Conservation (phyloP, 1,140 invertebrate species). For the Seison nebaliae region DNA sequence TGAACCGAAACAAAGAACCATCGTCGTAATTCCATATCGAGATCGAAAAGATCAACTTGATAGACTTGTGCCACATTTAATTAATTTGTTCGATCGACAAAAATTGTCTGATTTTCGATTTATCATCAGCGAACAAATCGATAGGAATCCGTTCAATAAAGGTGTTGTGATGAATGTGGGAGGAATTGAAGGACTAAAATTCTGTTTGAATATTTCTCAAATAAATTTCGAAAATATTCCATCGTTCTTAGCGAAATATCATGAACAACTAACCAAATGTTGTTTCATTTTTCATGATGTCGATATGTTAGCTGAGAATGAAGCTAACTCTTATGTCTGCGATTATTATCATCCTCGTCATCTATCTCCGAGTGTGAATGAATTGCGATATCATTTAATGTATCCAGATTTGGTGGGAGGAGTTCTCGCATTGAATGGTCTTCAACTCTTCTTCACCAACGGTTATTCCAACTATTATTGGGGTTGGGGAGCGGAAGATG, state of each 20-base stretch:
- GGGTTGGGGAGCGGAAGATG: conserved; percentile 39
- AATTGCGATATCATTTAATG: conserved; percentile 35
- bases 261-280: too few species aligned
- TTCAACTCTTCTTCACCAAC: conserved; percentile 47
- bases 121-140: too few species aligned
- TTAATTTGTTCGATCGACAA: too few species aligned
- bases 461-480: conserved; percentile 69
- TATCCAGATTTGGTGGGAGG: conserved; percentile 57
- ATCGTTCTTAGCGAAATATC: conserved; percentile 3
- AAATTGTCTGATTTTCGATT: too few species aligned
- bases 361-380: conserved; percentile 21
- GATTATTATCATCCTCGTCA: conserved; percentile 19
- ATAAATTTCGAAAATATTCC: too few species aligned
- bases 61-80: too few species aligned
- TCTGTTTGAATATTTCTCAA: too few species aligned
- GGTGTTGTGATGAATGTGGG: conserved; percentile 66
- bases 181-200: conserved; percentile 6
- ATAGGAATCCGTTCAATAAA: conserved; percentile 47
- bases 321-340: conserved; percentile 23
- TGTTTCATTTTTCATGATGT: conserved; percentile 27
- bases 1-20: too few species aligned
- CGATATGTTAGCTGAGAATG: conserved; percentile 21
- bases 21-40: too few species aligned
- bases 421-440: conserved; percentile 31
- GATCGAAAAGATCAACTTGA: too few species aligned